Conservation (phyloP, 2,888 invertebrate species). For the Podabrus alpinus region DNA sequence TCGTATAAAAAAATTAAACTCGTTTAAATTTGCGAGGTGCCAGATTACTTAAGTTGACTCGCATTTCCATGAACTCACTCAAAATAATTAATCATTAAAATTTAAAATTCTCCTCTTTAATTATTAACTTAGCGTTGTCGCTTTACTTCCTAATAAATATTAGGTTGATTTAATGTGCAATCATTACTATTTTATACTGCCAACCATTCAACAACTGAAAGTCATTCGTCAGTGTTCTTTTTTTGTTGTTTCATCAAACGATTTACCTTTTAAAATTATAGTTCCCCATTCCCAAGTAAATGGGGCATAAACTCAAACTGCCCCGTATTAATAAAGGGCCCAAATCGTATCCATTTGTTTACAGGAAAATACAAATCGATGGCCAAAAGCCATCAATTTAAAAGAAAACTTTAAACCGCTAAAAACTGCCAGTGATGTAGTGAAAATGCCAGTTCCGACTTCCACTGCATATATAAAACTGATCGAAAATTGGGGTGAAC, state of each 20-base stretch:
- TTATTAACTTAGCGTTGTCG: background rate
- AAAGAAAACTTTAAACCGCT: background rate
- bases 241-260: background rate
- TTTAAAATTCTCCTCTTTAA: background rate
- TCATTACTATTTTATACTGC: background rate
- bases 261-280: background rate
- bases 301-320: background rate
- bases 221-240: background rate
- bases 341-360: background rate
- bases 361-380: background rate
- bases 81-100: constrained; percentile 25
- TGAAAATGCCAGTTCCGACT: background rate
- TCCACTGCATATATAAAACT: background rate
- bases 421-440: background rate
- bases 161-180: background rate
- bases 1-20: constrained; percentile 14
- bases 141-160: background rate
- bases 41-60: constrained; percentile 27
- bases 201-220: background rate
- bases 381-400: background rate
- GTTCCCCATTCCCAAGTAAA: background rate
- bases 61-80: constrained; percentile 25
- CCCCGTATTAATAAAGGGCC: background rate
- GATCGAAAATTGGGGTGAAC: background rate
- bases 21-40: constrained; percentile 22